Base-by-base conservation (phyloP, 2,113 vertebrate genomes). In the Brachypodius melanocephalos region DNA sequence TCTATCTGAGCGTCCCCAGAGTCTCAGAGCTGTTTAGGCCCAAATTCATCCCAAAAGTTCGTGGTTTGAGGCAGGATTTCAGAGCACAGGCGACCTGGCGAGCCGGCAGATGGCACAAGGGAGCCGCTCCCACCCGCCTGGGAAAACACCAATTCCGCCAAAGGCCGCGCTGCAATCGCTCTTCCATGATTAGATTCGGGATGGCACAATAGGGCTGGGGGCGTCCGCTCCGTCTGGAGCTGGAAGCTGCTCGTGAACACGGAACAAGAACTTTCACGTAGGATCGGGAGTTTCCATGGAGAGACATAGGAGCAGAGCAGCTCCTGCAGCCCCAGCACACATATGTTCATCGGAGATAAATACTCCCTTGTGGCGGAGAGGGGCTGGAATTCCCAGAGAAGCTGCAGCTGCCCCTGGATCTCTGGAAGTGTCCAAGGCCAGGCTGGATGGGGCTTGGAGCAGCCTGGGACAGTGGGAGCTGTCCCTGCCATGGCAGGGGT, bases 71-170 rank as follows among this genome's bases (percentile, higher is more conserved):
- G 48, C 10, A 11, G 4, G 38, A 32, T 43, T n/a, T 12, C 7
- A 3, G 26, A 19, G 42, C 54, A 12, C 20, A 13, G 75, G 9
- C 4, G 22, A 10, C 6, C 15, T 2, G 34, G 72, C 5, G 5
- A 76, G 21, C 84, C 85, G 15, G 85, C 85, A 89, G 93, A 57
- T 66, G 96, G 95, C 93, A 95, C 2, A 14, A 32, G 24, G 0
- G 65, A 88, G 88, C 84, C 14, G 2, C 20, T 48, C n/a, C 52
- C 59, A 9, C 3, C 38, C 13, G 0, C 34, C 32, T 28, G 83
- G 40, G n/a, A 68, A 74, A 66, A 10, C 3, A 8, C 0, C n/a
- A 2, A 4, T 17, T 8, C 0, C 2, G 1, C 16, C 49, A 4
- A 31, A 40, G 19, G 58, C 58, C 11, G 36, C 16, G 36, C 43